phyloP scores from a whole-genome alignment of 2,888 invertebrate genomes.

The Caenorhabditis doughertyi region DNA sequence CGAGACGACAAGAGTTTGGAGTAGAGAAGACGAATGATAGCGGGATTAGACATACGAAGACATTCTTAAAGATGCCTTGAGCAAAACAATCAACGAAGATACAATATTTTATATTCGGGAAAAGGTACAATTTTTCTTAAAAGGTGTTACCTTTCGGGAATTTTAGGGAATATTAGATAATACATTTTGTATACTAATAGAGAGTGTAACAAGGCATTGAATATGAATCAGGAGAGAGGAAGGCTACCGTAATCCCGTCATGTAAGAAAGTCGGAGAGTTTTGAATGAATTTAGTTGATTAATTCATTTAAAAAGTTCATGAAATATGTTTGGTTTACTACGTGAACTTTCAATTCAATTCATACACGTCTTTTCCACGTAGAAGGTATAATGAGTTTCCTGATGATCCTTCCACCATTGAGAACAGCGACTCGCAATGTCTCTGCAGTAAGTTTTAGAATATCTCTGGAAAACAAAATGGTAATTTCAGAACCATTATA shows the following conservation, averaged over 20 bases:
- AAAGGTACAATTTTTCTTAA: not conserved
- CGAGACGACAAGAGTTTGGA: constrained; percentile 12
- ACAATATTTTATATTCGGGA: not conserved
- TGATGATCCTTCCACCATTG: not conserved
- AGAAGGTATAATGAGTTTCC: not conserved
- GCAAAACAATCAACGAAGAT: constrained; percentile 32
- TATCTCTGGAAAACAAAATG: not conserved
- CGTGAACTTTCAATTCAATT: not conserved
- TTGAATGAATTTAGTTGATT: too few species aligned
- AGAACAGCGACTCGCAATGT: not conserved
- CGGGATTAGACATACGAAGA: constrained; percentile 29
- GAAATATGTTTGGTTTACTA: not conserved
- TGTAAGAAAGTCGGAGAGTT: too few species aligned
- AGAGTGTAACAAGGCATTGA: too few species aligned
- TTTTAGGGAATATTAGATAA: too few species aligned
- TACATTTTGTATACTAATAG: too few species aligned
- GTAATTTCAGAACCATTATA: constrained; percentile 9
- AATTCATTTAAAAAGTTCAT: not conserved
- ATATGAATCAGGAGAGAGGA: too few species aligned
- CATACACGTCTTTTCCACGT: not conserved
- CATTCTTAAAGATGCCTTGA: not conserved
- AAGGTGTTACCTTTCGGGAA: too few species aligned
- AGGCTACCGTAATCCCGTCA: too few species aligned
- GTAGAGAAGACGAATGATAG: constrained; percentile 11
- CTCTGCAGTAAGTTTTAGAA: constrained; percentile 1